phyloP scores from a whole-genome alignment of 2,797 vertebrate species.

The Acridotheres tristis region DNA sequence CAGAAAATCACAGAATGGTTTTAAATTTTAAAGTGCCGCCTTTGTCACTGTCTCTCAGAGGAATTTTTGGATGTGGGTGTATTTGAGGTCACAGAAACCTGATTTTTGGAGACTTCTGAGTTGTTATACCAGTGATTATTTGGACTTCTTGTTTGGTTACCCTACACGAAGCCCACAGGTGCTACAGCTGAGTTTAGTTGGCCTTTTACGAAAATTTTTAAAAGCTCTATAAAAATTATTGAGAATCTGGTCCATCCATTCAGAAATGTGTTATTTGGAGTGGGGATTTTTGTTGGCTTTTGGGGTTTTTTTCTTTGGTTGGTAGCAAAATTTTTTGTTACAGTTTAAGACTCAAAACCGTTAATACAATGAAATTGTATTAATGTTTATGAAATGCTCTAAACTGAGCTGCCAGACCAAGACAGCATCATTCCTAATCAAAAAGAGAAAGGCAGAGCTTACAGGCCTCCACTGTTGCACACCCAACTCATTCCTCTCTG shows the following conservation, averaged over 20 bases:
- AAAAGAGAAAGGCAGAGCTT: background rate
- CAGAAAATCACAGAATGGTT: background rate
- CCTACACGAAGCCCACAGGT: fast-evolving
- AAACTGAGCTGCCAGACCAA: background rate
- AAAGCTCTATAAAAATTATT: background rate
- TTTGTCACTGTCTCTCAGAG: background rate
- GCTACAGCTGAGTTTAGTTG: background rate
- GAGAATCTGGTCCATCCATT: background rate
- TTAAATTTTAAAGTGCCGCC: background rate
- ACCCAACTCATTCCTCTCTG: background rate
- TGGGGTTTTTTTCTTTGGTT: fast-evolving
- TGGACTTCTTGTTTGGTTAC: background rate
- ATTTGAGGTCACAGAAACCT: background rate
- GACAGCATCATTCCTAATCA: background rate
- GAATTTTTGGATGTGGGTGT: background rate
- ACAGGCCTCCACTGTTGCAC: background rate
- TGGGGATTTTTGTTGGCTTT: background rate
- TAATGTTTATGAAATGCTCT: background rate
- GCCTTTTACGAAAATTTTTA: background rate
- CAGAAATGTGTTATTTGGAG: background rate
- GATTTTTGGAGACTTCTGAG: background rate
- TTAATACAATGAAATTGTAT: background rate
- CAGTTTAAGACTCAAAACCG: background rate
- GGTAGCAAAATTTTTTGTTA: background rate
- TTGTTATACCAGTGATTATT: background rate